These are phyloP conservation scores for Zoanthus solanderi DNA, from an alignment of 92 coral and sea anemone genomes.

Conservation along the genomic window DNA sequence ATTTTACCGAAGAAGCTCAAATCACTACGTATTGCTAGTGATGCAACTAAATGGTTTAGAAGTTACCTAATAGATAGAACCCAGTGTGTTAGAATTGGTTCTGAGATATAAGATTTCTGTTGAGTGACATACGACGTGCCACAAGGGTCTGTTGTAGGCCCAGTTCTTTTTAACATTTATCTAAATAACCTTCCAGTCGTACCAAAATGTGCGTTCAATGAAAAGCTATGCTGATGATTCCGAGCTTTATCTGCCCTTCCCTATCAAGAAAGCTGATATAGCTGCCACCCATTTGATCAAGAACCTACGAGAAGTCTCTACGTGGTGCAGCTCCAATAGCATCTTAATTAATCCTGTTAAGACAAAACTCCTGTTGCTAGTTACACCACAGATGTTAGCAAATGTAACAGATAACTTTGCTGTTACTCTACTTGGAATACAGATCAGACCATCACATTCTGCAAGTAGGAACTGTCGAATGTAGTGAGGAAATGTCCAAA, in stretches of 20 bases:
- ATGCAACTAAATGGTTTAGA: conserved; percentile 6
- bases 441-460: too few relatives aligned
- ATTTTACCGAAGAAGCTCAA: background rate
- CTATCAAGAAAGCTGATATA: background rate
- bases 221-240: background rate
- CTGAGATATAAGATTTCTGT: background rate
- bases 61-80: conserved; percentile 22
- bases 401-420: conserved; percentile 36
- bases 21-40: background rate
- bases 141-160: background rate
- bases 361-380: conserved; percentile 45
- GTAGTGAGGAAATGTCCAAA: too few relatives aligned
- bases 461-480: too few relatives aligned
- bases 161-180: background rate
- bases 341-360: conserved; percentile 45
- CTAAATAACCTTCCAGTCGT: background rate
- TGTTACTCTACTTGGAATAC: too few relatives aligned
- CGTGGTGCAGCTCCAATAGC: conserved; percentile 53
- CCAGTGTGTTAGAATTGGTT: conserved; percentile 7
- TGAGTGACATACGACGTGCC: background rate
- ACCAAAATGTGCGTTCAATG: background rate
- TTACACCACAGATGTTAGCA: conserved; percentile 21
- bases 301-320: conserved; percentile 35
- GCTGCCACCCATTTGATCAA: conserved; percentile 9
- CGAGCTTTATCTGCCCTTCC: background rate